Evolutionary conservation across 1,140 invertebrate genomes (phyloP), one percentile per base, ranked within the genome.

Genomic region (Drosophila burlai): DNA sequence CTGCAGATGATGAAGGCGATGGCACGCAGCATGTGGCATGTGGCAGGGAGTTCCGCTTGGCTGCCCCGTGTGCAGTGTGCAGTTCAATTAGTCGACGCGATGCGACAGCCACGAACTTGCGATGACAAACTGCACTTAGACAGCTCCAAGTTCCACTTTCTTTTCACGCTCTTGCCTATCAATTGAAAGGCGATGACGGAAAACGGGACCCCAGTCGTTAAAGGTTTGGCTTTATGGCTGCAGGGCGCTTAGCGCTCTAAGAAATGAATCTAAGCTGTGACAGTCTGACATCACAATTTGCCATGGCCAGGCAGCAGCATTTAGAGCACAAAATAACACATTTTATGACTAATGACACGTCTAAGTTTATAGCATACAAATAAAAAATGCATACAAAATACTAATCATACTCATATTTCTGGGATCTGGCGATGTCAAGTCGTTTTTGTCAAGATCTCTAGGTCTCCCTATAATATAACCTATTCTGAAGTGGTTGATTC

Each of bases 101-200:
- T n/a, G 54, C 54, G 54, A 73, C 69, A 73, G 54, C 69, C 21
- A 63, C 43, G 40, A 55, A 63, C 57, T 43, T 43, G 55, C 55
- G 45, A 73, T 58, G 83, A 87, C 83, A 80, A 86, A 72, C 68
- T 76, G 46, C 52, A 50, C 73, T 54, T 46, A 74, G 59, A 57
- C 31, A 81, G 67, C 45, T 47, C 43, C 57, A 29, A 68, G 76
- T 59, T 59, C 43, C 66, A 69, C 84, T 87, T 87, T 87, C 81
- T 89, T 84, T 87, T 89, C 77, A 87, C 85, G 84, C 83, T 86
- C 24, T 72, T 69, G 80, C 68, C 63, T 65, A 81, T 83, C 76
- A 80, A 89, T 84, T 90, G 81, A 89, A 76, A 72, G 66, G 58
- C 61, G 58, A 78, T 79, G 77, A 55, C 49, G 63, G 42, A 40